These are phyloP conservation scores for Platycheirus rosarum DNA, from an alignment of 2,888 invertebrate genomes.

Conservation along the genomic window DNA sequence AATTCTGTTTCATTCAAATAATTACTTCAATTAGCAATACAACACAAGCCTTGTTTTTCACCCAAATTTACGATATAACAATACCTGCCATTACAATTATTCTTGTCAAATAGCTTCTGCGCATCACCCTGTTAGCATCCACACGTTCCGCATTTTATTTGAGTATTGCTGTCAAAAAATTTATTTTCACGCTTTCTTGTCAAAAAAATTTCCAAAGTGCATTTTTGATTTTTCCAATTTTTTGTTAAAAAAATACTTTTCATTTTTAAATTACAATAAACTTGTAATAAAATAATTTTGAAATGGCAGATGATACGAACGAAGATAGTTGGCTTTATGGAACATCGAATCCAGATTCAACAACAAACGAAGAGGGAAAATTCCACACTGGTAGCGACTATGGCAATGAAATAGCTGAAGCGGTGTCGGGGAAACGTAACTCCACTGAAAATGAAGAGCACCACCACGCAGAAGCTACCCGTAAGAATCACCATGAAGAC, in stretches of 20 bases:
- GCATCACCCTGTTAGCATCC: slow-evolving; percentile 33
- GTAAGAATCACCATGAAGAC: slow-evolving; percentile 54
- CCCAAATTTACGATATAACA: too few species aligned
- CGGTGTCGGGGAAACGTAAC: slow-evolving; percentile 71
- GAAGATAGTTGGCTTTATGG: slow-evolving; percentile 96
- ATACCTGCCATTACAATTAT: too few species aligned
- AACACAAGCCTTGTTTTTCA: too few species aligned
- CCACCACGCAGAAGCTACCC: slow-evolving; percentile 73
- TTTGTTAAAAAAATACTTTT: slow-evolving; percentile 10
- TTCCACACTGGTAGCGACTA: slow-evolving; percentile 29
- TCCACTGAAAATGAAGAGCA: slow-evolving; percentile 75
- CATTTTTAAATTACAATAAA: slow-evolving; percentile 29
- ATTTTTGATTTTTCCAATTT: slow-evolving; percentile 9
- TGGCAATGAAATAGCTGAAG: slow-evolving; percentile 79
- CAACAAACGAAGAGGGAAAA: slow-evolving; percentile 79
- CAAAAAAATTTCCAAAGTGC: slow-evolving; percentile 38
- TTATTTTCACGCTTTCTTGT: slow-evolving; percentile 64
- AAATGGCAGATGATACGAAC: slow-evolving; percentile 87
- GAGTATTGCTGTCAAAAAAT: slow-evolving; percentile 42
- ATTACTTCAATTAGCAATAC: too few species aligned
- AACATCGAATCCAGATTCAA: slow-evolving; percentile 85
- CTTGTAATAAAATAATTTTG: slow-evolving; percentile 30
- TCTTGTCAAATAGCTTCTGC: too few species aligned
- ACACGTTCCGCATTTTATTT: slow-evolving; percentile 7
- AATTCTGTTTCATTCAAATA: too few species aligned